These are phyloP conservation scores for Chlorodrepanis virens DNA, from an alignment of 2,113 vertebrate species.

Conservation along the genomic window DNA sequence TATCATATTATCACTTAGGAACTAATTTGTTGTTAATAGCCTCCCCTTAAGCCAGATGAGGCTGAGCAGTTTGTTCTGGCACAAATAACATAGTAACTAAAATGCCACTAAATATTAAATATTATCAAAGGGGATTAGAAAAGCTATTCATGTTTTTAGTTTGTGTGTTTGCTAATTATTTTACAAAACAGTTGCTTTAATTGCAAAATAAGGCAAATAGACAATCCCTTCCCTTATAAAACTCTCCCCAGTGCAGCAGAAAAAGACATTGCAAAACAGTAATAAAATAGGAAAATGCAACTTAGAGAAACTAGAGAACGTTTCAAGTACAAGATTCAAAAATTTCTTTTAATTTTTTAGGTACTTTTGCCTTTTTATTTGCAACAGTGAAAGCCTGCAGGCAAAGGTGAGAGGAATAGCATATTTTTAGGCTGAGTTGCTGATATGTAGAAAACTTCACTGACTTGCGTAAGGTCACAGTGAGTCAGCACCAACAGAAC, in stretches of 20 bases:
- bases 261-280: background rate
- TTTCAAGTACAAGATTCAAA: background rate
- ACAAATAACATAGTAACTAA: background rate
- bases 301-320: background rate
- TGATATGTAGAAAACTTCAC: background rate
- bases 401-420: background rate
- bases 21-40: background rate
- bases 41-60: background rate
- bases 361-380: background rate
- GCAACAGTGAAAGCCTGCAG: background rate
- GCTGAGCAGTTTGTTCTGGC: background rate
- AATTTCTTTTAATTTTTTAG: background rate
- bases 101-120: background rate
- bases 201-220: background rate
- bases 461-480: background rate
- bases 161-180: background rate
- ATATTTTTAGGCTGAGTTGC: background rate
- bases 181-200: background rate
- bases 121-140: background rate
- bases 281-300: background rate
- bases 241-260: background rate
- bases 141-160: background rate
- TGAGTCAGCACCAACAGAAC: conserved; percentile 50
- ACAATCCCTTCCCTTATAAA: background rate
- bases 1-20: background rate